Evolutionary conservation across 2,113 vertebrate genomes (phyloP).

Genomic region (Marcusenius ussheri): DNA sequence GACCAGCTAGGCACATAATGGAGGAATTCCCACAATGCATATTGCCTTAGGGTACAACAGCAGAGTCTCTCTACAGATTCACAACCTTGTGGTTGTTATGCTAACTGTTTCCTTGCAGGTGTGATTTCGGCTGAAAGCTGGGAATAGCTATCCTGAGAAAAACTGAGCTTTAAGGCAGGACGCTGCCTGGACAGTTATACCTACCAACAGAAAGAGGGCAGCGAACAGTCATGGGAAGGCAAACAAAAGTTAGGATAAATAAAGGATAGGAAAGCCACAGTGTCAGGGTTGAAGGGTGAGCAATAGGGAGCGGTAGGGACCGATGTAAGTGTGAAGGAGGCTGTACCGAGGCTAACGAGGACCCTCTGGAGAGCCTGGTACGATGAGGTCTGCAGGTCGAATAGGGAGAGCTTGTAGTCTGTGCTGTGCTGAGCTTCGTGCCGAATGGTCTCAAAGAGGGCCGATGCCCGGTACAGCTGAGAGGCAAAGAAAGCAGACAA

Average conservation of each 20-base stretch:
- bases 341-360: conserved; percentile 80
- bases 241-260: neutral
- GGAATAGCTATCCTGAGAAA: neutral
- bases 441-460: conserved; percentile 87
- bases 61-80: neutral
- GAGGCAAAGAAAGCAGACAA: conserved; percentile 13
- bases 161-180: neutral
- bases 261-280: neutral
- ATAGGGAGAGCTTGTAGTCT: conserved; percentile 88
- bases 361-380: conserved; percentile 92
- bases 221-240: neutral
- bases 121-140: neutral
- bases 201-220: neutral
- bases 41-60: neutral
- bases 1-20: neutral
- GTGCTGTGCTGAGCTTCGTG: conserved; percentile 90
- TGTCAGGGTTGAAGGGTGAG: neutral
- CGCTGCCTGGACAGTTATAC: neutral
- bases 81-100: neutral
- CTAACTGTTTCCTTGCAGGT: neutral
- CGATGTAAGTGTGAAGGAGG: neutral
- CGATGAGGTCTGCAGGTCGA: conserved; percentile 90
- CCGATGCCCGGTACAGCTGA: conserved; percentile 86
- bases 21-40: neutral
- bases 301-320: neutral